A percentile compares a stretch with the other conserved stretches of the same genome.
Evolutionary conservation across 2,888 invertebrate species (phyloP).

Genomic region (Cotesia congregata): DNA sequence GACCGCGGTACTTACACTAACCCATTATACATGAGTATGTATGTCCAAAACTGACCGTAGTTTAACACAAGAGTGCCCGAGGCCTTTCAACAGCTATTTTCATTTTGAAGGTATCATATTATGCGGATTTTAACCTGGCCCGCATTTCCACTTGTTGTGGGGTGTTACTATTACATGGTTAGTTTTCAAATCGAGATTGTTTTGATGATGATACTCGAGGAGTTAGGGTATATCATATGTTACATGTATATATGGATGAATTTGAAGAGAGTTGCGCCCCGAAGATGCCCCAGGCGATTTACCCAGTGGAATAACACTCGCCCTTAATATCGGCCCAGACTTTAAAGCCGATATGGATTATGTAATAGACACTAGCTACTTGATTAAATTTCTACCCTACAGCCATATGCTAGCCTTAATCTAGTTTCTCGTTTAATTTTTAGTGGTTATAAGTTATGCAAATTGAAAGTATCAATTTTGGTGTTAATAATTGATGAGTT

Average conservation of each 20-base stretch:
- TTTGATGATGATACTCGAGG: neutral
- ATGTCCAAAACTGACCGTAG: neutral
- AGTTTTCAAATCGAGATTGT: neutral
- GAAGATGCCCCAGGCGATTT: slow-evolving; percentile 35
- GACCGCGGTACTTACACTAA: too few relatives aligned
- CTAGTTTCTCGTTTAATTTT: neutral
- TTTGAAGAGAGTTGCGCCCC: neutral
- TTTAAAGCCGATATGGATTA: slow-evolving; percentile 13
- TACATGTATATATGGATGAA: too few relatives aligned
- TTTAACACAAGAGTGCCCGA: neutral
- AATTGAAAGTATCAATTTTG: too few relatives aligned
- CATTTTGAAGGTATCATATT: neutral
- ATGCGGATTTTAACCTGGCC: neutral
- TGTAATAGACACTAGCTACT: slow-evolving; percentile 36
- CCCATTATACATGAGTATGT: neutral
- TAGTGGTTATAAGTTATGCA: too few relatives aligned
- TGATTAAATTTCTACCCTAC: slow-evolving; percentile 28
- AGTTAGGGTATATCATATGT: too few relatives aligned
- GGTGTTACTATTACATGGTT: neutral
- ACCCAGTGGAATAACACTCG: slow-evolving; percentile 33
- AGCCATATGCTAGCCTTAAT: slow-evolving; percentile 21
- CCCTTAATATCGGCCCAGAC: slow-evolving; percentile 38
- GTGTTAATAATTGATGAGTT: too few relatives aligned
- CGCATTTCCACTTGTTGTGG: neutral
- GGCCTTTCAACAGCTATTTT: neutral